Base-by-base conservation (phyloP, 2,113 vertebrate species). In the Thunnus thynnus region DNA sequence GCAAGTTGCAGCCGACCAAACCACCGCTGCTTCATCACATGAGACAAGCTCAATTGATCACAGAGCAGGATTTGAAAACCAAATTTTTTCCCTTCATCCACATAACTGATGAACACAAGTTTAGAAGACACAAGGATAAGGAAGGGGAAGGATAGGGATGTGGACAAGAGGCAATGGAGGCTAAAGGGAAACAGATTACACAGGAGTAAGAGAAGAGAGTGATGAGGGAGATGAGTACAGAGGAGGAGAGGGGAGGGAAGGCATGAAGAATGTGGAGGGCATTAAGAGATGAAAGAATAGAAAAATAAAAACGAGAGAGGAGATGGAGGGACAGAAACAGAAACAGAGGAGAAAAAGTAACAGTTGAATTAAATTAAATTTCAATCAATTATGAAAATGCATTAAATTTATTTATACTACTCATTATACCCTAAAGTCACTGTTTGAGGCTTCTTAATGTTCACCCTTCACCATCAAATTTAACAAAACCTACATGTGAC, bases 31-130 rank as follows among this genome's bases (percentile, higher is more conserved):
- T 58, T 47, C 32, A 62, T 66, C 32, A 60, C 74, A 44, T 0
- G 17, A 61, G 58, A 75, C 13, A 3, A 69, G 36, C 47, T 60
- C 60, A 47, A 67, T 78, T 52, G 3, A 79, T 85, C 70, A 41
- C 60, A 55, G 46, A n/a, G 62, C 61, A 17, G 9, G 2, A 79
- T 72, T 46, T 76, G 64, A 68, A 77, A 80, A 77, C 17, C 27
- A 81, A 73, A 77, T 30, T 30, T 30, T 30, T 30, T 41, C 17
- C 60, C 60, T 79, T 7, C 46, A 32, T 56, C 65, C 22, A 22
- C 47, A 46, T 52, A 46, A 71, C 22, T 47, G 58, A 81, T 17
- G 51, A 72, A 13, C 47, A 81, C 55, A 57, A 52, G 73, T 50
- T 47, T 50, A 57, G 83, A 56, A 12, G 44, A 67, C 36, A 6